Conservation (phyloP, 2,888 invertebrate genomes). For the Spodoptera picta region DNA sequence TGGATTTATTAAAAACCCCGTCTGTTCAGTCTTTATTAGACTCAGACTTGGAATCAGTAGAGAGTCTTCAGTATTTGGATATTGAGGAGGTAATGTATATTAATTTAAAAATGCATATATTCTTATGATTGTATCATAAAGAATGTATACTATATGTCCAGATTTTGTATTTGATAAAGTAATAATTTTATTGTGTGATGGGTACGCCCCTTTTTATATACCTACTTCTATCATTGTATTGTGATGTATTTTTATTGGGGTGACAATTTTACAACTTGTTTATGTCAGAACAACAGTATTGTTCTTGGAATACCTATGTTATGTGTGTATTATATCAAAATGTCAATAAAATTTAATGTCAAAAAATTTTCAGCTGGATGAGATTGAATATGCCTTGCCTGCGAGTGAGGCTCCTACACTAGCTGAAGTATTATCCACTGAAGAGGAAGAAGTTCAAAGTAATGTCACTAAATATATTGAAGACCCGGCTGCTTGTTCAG, state of each 20-base stretch:
- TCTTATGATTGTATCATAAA: no score
- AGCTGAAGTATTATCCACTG: slow-evolving; percentile 77
- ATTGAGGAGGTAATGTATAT: slow-evolving; percentile 90
- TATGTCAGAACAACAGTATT: no score
- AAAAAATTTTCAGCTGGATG: slow-evolving; percentile 77
- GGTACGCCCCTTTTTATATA: no score
- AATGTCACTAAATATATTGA: slow-evolving; percentile 62
- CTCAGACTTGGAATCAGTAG: slow-evolving; percentile 91
- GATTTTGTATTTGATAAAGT: no score
- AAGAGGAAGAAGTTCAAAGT: slow-evolving; percentile 66
- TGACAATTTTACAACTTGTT: no score
- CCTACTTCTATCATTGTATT: no score
- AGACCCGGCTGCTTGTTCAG: slow-evolving; percentile 78
- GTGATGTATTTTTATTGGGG: no score
- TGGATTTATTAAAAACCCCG: slow-evolving; percentile 84
- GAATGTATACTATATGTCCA: no score
- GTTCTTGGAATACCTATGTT: no score
- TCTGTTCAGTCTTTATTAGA: slow-evolving; percentile 89
- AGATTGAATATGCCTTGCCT: slow-evolving; percentile 84
- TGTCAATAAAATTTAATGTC: no score
- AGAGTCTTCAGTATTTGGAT: slow-evolving; percentile 91
- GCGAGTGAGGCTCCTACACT: slow-evolving; percentile 82
- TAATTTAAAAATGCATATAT: not conserved
- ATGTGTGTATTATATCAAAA: no score
- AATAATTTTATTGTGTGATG: no score